phyloP scores from a whole-genome alignment of 2,888 invertebrate species.

The Neria commutata region DNA sequence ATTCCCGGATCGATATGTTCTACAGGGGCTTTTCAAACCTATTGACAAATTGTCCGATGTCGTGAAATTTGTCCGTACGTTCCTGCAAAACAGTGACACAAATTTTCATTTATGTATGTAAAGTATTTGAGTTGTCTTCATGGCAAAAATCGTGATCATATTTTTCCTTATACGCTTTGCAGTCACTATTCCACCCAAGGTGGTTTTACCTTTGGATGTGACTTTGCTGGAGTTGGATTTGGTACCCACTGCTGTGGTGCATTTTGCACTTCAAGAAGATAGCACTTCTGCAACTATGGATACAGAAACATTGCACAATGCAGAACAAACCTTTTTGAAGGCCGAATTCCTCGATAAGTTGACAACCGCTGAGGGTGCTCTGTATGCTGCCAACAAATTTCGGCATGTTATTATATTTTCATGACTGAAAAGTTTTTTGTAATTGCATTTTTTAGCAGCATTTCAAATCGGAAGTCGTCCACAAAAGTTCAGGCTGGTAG shows the following conservation, averaged over 20 bases:
- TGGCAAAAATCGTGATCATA: not conserved
- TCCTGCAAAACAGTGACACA: conserved; percentile 69
- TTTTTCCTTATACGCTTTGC: conserved; percentile 25
- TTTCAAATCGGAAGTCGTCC: not conserved
- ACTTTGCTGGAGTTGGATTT: conserved; percentile 76
- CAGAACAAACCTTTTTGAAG: conserved; percentile 64
- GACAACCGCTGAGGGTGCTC: conserved; percentile 72
- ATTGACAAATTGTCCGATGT: conserved; percentile 75
- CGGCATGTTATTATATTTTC: conserved; percentile 57
- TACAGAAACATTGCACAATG: conserved; percentile 18
- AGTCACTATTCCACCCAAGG: conserved; percentile 87
- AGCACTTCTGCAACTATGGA: conserved; percentile 44
- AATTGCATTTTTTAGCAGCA: not conserved
- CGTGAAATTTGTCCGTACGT: conserved; percentile 74
- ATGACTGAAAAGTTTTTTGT: not conserved
- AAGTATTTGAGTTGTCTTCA: not conserved
- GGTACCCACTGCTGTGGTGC: conserved; percentile 78
- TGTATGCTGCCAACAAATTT: conserved; percentile 72
- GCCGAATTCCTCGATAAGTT: conserved; percentile 68
- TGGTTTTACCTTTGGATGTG: conserved; percentile 67
- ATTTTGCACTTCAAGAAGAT: conserved; percentile 68
- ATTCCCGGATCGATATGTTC: conserved; percentile 83
- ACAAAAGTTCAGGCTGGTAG: not conserved
- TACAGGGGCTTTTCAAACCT: conserved; percentile 86
- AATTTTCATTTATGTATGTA: conserved; percentile 83